Evolutionary conservation across 1,140 invertebrate species (phyloP).

Genomic region (Cardiocondyla obscurior): DNA sequence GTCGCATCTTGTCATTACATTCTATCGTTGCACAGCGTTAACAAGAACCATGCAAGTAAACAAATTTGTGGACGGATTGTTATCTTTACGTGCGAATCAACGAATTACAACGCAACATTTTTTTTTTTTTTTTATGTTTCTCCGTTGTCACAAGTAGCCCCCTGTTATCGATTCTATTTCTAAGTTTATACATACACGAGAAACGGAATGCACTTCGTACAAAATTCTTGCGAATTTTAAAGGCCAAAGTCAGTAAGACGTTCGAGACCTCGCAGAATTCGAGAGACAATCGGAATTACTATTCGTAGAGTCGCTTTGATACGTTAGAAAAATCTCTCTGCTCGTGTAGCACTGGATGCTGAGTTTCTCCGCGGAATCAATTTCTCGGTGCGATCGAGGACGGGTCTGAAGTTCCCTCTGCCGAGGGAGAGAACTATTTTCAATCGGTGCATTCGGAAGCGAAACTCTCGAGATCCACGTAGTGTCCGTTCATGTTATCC

Average conservation of each 20-base stretch:
- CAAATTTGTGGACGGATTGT: slow-evolving; percentile 4
- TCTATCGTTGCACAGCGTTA: background rate
- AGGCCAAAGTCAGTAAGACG: background rate
- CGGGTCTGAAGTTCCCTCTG: background rate
- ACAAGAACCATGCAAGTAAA: background rate
- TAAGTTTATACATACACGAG: background rate
- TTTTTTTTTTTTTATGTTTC: background rate
- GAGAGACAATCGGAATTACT: background rate
- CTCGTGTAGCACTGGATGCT: background rate
- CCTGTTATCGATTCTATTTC: background rate
- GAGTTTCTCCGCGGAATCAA: background rate
- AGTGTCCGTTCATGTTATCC: slow-evolving; percentile 88
- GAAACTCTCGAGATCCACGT: slow-evolving; percentile 91
- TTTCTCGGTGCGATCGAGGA: background rate
- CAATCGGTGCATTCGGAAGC: slow-evolving; percentile 88
- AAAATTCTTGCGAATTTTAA: background rate
- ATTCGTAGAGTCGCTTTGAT: background rate
- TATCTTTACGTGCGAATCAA: background rate
- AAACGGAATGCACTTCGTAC: background rate
- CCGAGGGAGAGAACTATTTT: slow-evolving; percentile 1
- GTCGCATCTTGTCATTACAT: background rate
- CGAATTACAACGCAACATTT: background rate
- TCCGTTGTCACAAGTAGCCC: background rate
- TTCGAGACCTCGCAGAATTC: background rate
- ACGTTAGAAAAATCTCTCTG: background rate